Conservation (phyloP, 2,888 invertebrate genomes). For the Papilio gigon region DNA sequence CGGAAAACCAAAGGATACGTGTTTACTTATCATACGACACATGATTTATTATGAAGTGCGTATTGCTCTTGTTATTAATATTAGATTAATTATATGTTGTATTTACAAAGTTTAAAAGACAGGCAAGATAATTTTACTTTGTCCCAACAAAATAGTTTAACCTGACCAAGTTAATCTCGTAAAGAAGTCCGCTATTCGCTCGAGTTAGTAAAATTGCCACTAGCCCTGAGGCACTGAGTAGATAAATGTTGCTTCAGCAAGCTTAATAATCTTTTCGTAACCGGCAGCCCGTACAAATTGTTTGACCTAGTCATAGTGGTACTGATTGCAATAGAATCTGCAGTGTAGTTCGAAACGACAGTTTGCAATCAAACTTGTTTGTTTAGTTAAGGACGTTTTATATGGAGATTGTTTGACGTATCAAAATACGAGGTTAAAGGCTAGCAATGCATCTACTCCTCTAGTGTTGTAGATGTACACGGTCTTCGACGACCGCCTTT, state of each 20-base stretch:
- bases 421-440: no score
- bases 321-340: conserved; percentile 38
- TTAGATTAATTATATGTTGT: background rate
- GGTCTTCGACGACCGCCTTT: no score
- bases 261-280: conserved; percentile 39
- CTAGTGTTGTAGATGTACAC: no score
- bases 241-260: conserved; percentile 40
- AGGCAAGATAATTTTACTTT: conserved; percentile 6
- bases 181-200: conserved; percentile 27
- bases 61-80: background rate
- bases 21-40: no score
- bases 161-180: conserved; percentile 34
- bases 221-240: conserved; percentile 24
- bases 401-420: no score
- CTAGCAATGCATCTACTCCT: no score
- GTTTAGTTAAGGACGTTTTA: conserved; percentile 1
- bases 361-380: background rate
- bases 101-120: conserved; percentile 11
- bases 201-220: conserved; percentile 38
- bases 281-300: conserved; percentile 38
- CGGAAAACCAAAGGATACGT: no score
- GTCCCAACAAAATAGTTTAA: conserved; percentile 31
- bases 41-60: background rate
- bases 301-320: conserved; percentile 36
- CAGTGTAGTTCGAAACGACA: conserved; percentile 25